These are phyloP conservation scores for Xestia ashworthii DNA, from an alignment of 2,888 invertebrate genomes.

Conservation along the genomic window DNA sequence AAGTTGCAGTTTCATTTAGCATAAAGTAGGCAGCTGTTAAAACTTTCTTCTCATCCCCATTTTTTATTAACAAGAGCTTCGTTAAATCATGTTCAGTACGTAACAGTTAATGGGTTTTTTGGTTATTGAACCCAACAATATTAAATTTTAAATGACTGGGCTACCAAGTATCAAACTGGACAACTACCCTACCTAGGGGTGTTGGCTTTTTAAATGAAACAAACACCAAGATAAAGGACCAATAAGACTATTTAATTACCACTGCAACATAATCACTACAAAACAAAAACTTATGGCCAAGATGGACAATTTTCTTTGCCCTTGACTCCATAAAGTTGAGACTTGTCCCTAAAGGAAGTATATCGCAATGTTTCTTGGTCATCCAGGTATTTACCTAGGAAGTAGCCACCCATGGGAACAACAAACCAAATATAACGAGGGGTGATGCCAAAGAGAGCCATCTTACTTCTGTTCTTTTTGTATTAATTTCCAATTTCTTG, in stretches of 20 bases:
- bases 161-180: not conserved
- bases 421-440: conserved; percentile 86
- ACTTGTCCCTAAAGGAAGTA: conserved; percentile 94
- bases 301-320: conserved; percentile 93
- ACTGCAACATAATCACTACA: conserved; percentile 47
- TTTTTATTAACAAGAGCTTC: no score
- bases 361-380: conserved; percentile 93
- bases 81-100: no score
- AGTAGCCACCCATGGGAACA: conserved; percentile 90
- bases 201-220: not conserved
- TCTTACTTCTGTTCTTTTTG: conserved; percentile 77
- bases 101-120: no score
- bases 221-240: conserved; percentile 31
- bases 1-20: no score
- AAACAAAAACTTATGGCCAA: conserved; percentile 90
- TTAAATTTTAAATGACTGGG: not conserved
- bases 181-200: not conserved
- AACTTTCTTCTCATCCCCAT: no score
- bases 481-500: conserved; percentile 93
- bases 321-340: conserved; percentile 93
- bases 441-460: conserved; percentile 91
- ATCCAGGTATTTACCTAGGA: conserved; percentile 92
- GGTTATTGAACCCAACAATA: no score
- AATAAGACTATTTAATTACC: conserved; percentile 65
- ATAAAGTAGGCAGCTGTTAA: no score